Evolutionary conservation across 2,888 invertebrate species (phyloP), one percentile per base, ranked within the genome.

Genomic region (Leptura quadrifasciata): DNA sequence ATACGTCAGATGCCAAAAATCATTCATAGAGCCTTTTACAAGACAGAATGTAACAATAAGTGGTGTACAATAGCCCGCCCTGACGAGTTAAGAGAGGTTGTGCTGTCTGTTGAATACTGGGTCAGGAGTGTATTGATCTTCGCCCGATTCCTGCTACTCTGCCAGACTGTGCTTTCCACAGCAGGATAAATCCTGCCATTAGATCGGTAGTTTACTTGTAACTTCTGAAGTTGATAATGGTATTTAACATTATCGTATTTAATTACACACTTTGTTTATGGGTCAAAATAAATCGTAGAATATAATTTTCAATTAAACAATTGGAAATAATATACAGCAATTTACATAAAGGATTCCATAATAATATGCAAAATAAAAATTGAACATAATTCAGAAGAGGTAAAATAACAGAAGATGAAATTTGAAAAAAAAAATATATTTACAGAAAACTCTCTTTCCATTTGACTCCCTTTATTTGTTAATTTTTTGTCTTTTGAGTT

Each of bases 81-180:
- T 76, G 78, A 76, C 72, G 72, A 68, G 71, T 78, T 69, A 47
- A 76, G 73, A 72, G 72, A 75, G 74, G 75, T 79, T 80, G 78
- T 77, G 82, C 81, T 81, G 64, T 67, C 52, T 72, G 65, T 60
- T 69, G 84, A 75, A 84, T 85, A 84, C 84, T 86, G 83, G 86
- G 85, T 86, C 86, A 85, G 84, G 83, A 85, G 84, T 85, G 85
- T 86, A 86, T 86, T 86, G 86, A 86, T 86, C 85, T 81, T 78
- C 79, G 80, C 83, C 81, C 81, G 80, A 81, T 83, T 82, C 81
- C 81, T 79, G 76, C 80, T 76, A 73, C 74, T 79, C 61, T 27
- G 61, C 60, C 52, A 65, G 21, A 74, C 77, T 61, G 65, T 76
- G 73, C 69, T 67, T 17, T 67, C 12, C 52, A 60, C 31, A 35